These are phyloP conservation scores for Thecocarcelia acutangulata DNA, from an alignment of 2,888 invertebrate species.

Conservation along the genomic window DNA sequence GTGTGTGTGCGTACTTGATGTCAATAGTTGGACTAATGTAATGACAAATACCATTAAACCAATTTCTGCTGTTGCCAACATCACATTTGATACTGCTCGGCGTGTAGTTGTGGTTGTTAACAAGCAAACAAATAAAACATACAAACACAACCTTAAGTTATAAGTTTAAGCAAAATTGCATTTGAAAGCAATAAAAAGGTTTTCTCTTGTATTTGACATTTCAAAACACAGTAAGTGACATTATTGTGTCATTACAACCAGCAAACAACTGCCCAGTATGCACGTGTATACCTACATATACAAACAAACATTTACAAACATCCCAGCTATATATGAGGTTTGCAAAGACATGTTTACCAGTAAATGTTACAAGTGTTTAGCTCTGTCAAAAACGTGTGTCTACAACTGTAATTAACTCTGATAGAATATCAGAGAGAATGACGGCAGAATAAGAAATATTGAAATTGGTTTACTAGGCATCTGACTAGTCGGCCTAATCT, in stretches of 20 bases:
- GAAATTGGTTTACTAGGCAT: too few relatives aligned
- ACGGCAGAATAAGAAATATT: too few relatives aligned
- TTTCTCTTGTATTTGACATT: slow-evolving; percentile 48
- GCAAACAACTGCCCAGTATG: slow-evolving; percentile 34
- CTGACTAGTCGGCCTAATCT: too few relatives aligned
- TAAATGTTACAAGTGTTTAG: too few relatives aligned
- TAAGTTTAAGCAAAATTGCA: slow-evolving; percentile 38
- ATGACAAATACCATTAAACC: slow-evolving; percentile 46
- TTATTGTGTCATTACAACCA: slow-evolving; percentile 47
- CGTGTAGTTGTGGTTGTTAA: slow-evolving; percentile 36
- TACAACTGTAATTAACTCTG: too few relatives aligned
- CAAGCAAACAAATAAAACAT: slow-evolving; percentile 22
- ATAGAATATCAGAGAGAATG: too few relatives aligned
- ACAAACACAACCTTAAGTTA: slow-evolving; percentile 22
- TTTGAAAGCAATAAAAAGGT: slow-evolving; percentile 64
- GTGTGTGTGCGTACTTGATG: not conserved
- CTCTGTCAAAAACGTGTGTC: too few relatives aligned
- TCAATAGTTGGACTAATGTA: slow-evolving; percentile 13
- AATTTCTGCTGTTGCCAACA: slow-evolving; percentile 21
- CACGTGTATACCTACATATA: slow-evolving; percentile 18
- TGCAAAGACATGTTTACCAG: too few relatives aligned
- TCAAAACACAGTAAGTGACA: slow-evolving; percentile 48
- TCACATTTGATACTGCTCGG: slow-evolving; percentile 28
- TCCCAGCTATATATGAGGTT: too few relatives aligned
- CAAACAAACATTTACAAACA: not conserved